Evolutionary conservation across 2,888 invertebrate species (phyloP), one percentile per base, ranked within the genome.

Genomic region (Dasypolia templi): DNA sequence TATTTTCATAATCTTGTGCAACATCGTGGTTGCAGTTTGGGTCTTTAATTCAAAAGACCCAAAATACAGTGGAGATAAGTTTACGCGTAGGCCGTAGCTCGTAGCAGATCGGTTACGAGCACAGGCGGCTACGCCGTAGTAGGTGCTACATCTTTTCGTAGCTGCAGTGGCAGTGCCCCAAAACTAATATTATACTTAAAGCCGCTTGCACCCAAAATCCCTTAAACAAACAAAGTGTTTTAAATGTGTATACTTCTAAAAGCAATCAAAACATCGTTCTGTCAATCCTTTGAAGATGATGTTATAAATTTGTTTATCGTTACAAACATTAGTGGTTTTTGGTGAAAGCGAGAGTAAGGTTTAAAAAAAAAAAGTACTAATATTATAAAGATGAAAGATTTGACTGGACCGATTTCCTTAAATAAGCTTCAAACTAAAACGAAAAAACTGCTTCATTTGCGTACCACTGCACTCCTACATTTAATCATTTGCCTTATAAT

Each of bases 401-500:
- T n/a, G n/a, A n/a, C n/a, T n/a, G n/a, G n/a, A n/a, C n/a, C n/a
- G n/a, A n/a, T n/a, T n/a, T n/a, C n/a, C 22, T n/a, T 29, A 32
- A 44, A n/a, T 35, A 22, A 53, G 17, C n/a, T 19, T 3, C 26
- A 26, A 29, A 42, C 11, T 26, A 32, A 22, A 59, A n/a, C 14
- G n/a, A 19, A 7, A 17, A 3, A 51, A 59, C 19, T n/a, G 44
- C 46, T 65, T 56, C 17, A 56, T 56, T 42, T 32, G 1, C 42
- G 29, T 26, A 35, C 32, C 29, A 46, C 29, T 42, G 26, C 29
- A 46, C 29, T 42, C 32, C 14, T 22, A 39, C 26, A 44, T 65
- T 66, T 53, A 68, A 83, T 72, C 56, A 72, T 72, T 62, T 42
- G 22, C 42, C 35, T 71, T 64, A 58, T 56, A 71, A n/a, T n/a